phyloP scores from a whole-genome alignment of 2,888 invertebrate species.

The Dicyrtomina minuta region DNA sequence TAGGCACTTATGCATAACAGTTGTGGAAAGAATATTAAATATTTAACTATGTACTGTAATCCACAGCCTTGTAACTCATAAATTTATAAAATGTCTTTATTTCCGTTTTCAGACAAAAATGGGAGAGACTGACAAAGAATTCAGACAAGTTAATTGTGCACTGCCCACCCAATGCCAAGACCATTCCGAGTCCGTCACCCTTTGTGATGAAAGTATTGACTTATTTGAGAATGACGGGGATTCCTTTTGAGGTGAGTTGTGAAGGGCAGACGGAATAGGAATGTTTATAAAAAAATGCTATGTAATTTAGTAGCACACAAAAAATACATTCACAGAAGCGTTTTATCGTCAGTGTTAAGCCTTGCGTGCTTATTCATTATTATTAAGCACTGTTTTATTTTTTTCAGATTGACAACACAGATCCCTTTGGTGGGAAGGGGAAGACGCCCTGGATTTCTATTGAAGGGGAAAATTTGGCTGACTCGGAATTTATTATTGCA shows the following conservation, averaged over 20 bases:
- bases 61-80: no score
- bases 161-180: slow-evolving; percentile 16
- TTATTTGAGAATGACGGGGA: slow-evolving; percentile 21
- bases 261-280: background rate
- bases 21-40: no score
- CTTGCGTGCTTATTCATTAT: background rate
- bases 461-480: slow-evolving; percentile 41
- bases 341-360: background rate
- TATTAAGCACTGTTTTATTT: background rate
- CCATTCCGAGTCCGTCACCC: slow-evolving; percentile 22
- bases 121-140: slow-evolving; percentile 3
- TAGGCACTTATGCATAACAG: no score
- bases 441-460: slow-evolving; percentile 46
- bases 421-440: slow-evolving; percentile 44
- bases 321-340: background rate
- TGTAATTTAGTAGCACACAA: background rate
- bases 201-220: slow-evolving; percentile 29
- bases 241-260: slow-evolving; percentile 21
- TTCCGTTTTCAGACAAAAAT: slow-evolving; percentile 4
- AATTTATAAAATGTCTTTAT: no score
- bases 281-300: background rate
- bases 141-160: slow-evolving; percentile 16
- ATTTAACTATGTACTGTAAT: no score
- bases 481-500: slow-evolving; percentile 46
- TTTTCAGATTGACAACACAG: slow-evolving; percentile 24